A percentile compares a stretch with the other conserved stretches of the same genome.
phyloP scores from a whole-genome alignment of 2,888 invertebrate genomes.

The Catocala fraxini region DNA sequence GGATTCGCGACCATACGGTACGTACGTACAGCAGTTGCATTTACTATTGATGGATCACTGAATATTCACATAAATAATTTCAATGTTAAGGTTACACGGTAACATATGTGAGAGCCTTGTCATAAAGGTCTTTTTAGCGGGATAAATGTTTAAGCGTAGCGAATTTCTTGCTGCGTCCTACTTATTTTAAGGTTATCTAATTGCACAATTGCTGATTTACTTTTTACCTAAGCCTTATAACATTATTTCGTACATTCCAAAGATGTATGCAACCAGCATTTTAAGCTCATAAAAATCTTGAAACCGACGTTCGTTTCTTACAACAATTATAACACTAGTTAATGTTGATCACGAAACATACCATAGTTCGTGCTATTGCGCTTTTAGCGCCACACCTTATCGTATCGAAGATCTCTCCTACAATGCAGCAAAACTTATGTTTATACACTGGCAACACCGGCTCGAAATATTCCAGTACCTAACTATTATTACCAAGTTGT shows the following conservation, averaged over 20 bases:
- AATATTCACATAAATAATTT: too few relatives aligned
- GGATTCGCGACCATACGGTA: too few relatives aligned
- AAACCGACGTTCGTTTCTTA: slow-evolving; percentile 42
- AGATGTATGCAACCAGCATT: slow-evolving; percentile 19
- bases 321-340: slow-evolving; percentile 49
- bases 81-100: too few relatives aligned
- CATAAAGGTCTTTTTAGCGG: too few relatives aligned
- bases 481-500: slow-evolving; percentile 35
- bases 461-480: slow-evolving; percentile 15
- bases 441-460: slow-evolving; percentile 37
- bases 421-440: slow-evolving; percentile 50
- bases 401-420: slow-evolving; percentile 38
- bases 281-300: slow-evolving; percentile 24
- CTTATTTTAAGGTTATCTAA: too few relatives aligned
- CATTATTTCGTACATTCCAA: slow-evolving; percentile 6
- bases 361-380: slow-evolving; percentile 53
- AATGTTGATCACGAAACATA: slow-evolving; percentile 45
- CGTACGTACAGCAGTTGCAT: too few relatives aligned
- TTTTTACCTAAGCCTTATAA: background rate
- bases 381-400: slow-evolving; percentile 56
- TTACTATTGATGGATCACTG: too few relatives aligned
- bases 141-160: too few relatives aligned
- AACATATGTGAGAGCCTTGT: too few relatives aligned
- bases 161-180: too few relatives aligned
- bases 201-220: background rate